A percentile compares a stretch with the other conserved stretches of the same genome.
phyloP scores from a whole-genome alignment of 2,888 invertebrate genomes.

The Tetrapedia diversipes region DNA sequence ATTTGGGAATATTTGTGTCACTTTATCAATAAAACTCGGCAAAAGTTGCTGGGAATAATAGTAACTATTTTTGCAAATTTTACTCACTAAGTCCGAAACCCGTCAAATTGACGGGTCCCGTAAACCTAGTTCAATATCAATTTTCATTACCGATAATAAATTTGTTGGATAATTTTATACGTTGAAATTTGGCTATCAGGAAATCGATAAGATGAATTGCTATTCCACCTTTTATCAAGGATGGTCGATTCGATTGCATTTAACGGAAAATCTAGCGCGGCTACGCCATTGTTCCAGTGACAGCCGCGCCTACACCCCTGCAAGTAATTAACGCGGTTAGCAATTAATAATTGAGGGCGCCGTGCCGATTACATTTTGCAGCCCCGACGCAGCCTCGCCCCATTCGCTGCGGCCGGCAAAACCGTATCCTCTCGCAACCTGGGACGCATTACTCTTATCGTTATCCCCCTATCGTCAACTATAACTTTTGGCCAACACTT shows the following conservation, averaged over 20 bases:
- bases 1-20: no score
- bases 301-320: slow-evolving; percentile 76
- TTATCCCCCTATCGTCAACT: slow-evolving; percentile 59
- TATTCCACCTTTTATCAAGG: slow-evolving; percentile 49
- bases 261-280: slow-evolving; percentile 46
- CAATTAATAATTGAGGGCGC: slow-evolving; percentile 81
- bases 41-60: no score
- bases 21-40: no score
- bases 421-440: slow-evolving; percentile 67
- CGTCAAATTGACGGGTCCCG: no score
- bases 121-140: no score
- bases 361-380: slow-evolving; percentile 82
- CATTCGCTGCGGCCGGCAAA: slow-evolving; percentile 63
- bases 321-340: slow-evolving; percentile 81
- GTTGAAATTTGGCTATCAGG: no score
- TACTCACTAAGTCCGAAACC: no score
- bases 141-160: no score
- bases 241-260: slow-evolving; percentile 40
- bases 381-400: slow-evolving; percentile 66
- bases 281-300: slow-evolving; percentile 77
- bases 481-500: slow-evolving; percentile 44
- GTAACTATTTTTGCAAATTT: no score
- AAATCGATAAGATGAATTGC: slow-evolving; percentile 48
- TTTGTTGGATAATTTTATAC: no score
- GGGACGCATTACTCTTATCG: slow-evolving; percentile 74